These are phyloP conservation scores for Sebastes steindachneri DNA, from an alignment of 2,797 vertebrate species.

Conservation along the genomic window DNA sequence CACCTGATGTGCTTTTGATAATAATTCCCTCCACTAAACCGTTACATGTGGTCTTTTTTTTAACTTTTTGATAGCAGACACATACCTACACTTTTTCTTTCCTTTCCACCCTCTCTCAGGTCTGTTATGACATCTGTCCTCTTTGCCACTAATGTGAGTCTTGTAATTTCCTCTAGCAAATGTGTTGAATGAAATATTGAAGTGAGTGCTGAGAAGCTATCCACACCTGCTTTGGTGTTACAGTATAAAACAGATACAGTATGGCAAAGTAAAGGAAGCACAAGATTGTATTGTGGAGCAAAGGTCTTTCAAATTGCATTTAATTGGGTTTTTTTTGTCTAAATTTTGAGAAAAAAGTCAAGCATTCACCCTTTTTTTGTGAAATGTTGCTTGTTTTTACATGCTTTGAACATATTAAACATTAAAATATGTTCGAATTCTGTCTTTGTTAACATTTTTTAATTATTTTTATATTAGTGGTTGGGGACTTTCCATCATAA, in stretches of 20 bases:
- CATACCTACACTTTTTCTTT: neutral
- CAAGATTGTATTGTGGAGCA: neutral
- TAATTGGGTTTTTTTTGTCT: accelerated
- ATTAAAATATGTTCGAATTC: neutral
- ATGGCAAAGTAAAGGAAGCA: neutral
- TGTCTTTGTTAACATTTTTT: neutral
- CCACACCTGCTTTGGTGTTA: constrained; percentile 30
- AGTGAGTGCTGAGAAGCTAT: constrained; percentile 21
- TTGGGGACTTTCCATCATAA: neutral
- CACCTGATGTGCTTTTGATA: constrained; percentile 25
- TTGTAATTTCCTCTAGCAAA: constrained; percentile 48
- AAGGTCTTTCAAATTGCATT: neutral
- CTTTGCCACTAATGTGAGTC: constrained; percentile 31
- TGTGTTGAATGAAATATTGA: constrained; percentile 47
- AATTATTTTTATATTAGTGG: neutral
- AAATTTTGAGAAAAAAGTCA: neutral
- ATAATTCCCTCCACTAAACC: neutral
- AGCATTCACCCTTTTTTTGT: neutral
- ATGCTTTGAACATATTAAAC: neutral
- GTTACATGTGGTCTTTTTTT: constrained; percentile 1
- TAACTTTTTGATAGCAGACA: neutral
- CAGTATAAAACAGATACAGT: neutral
- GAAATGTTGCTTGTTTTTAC: neutral
- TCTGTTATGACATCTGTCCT: constrained; percentile 36
- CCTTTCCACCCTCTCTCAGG: constrained; percentile 3